phyloP scores from a whole-genome alignment of 2,113 vertebrate species.

The Syngnathus floridae region DNA sequence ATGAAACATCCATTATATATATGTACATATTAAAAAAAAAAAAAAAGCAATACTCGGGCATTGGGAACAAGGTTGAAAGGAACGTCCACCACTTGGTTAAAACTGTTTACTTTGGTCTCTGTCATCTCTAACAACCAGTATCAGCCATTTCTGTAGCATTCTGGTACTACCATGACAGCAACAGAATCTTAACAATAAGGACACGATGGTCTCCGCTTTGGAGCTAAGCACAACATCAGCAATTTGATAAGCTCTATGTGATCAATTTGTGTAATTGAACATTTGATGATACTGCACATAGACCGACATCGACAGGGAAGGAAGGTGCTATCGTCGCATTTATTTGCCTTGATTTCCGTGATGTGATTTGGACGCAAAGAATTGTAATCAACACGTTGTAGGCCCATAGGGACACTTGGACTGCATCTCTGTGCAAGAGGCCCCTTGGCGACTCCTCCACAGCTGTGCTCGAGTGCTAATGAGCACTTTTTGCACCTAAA shows the following conservation, averaged over 20 bases:
- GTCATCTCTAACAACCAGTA: slow-evolving; percentile 57
- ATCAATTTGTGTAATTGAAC: slow-evolving; percentile 51
- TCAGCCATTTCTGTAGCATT: slow-evolving; percentile 56
- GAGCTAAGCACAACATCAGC: slow-evolving; percentile 54
- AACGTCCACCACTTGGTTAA: background rate
- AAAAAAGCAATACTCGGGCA: background rate
- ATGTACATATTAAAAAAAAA: background rate
- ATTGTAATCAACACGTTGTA: slow-evolving; percentile 44
- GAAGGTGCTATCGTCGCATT: slow-evolving; percentile 14
- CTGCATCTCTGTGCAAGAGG: slow-evolving; percentile 43
- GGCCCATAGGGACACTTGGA: background rate
- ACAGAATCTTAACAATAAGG: slow-evolving; percentile 45
- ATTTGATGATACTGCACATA: slow-evolving; percentile 59
- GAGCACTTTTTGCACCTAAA: slow-evolving; percentile 20
- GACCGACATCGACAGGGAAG: slow-evolving; percentile 43
- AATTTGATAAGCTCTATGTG: slow-evolving; percentile 54
- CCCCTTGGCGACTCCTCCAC: slow-evolving; percentile 49
- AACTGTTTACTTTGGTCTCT: background rate
- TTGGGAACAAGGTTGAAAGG: background rate
- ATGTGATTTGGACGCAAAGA: slow-evolving; percentile 48
- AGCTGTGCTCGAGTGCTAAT: slow-evolving; percentile 40
- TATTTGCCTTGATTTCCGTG: slow-evolving; percentile 36
- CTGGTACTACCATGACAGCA: slow-evolving; percentile 37
- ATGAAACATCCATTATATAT: background rate
- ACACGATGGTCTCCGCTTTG: slow-evolving; percentile 44